Base-by-base conservation (phyloP, 2,113 vertebrate species). In the Heteronetta atricapilla region DNA sequence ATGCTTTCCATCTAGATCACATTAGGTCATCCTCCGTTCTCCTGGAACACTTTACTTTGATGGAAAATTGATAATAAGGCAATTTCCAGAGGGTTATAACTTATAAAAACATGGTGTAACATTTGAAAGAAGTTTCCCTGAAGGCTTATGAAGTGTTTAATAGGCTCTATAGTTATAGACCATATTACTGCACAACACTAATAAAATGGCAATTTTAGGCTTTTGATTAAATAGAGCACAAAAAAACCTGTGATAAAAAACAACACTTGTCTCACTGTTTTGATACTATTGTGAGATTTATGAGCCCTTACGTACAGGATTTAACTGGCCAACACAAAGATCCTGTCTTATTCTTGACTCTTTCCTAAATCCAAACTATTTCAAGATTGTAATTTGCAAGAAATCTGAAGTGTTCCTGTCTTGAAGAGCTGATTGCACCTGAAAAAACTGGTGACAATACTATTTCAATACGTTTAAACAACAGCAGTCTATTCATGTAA, bases 61-160 rank as follows among this genome's bases (percentile, higher is more conserved):
- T 69, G 67, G 55, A 86, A 96, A 94, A 85, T 19, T 73, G 70
- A 88, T 77, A 94, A 88, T 58, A 90, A 93, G 58, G 23, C 44
- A 74, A 67, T 89, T 96, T 95, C 64, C 52, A 85, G 46, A 60
- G 78, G n/a, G 52, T 42, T 82, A 58, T 74, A 95, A 92, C 66
- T 96, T 87, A 89, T 3, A 80, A 94, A 96, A 90, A 87, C 28
- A 89, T 50, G 55, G 15, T 5, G 14, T 53, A 96, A 85, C 2
- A 2, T 89, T 82, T 34, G 72, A 89, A 92, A 82, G 52, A 91
- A 74, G 82, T 77, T 96, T 92, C 78, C 38, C 26, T 82, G 89
- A 84, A 82, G 59, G 60, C 68, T 96, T 94, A 95, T 89, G 84
- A 85, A 96, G 81, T 93, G 84, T 95, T 96, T 92, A 96, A 95